Conservation (phyloP, 2,888 invertebrate genomes). For the Drosophila tanythrix region DNA sequence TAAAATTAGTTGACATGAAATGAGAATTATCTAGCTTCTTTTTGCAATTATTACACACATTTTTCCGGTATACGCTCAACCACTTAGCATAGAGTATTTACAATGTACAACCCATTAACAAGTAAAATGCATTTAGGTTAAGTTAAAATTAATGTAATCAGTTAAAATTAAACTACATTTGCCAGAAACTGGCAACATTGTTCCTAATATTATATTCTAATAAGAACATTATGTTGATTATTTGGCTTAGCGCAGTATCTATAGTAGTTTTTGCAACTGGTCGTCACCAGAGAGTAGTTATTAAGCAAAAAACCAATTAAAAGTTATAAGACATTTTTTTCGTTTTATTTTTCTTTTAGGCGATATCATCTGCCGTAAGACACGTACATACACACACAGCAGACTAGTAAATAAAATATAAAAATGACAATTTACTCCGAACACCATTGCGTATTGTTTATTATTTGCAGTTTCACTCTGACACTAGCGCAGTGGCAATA, state of each 20-base stretch:
- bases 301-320: constrained; percentile 85
- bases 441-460: constrained; percentile 65
- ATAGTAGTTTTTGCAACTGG: constrained; percentile 8
- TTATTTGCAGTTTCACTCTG: constrained; percentile 71
- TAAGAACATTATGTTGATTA: neutral
- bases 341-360: constrained; percentile 41
- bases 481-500: constrained; percentile 52
- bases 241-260: constrained; percentile 20
- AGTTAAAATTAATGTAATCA: neutral
- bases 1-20: neutral
- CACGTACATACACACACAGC: constrained; percentile 16
- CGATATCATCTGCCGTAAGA: constrained; percentile 54
- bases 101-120: neutral
- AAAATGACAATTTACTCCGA: constrained; percentile 34
- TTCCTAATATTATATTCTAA: neutral
- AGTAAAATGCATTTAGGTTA: neutral
- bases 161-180: neutral
- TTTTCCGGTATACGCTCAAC: neutral
- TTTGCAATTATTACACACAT: neutral
- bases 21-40: neutral
- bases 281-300: constrained; percentile 63
- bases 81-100: neutral
- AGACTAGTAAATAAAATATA: constrained; percentile 44
- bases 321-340: constrained; percentile 84
- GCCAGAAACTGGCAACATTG: neutral